A percentile compares a stretch with the other conserved stretches of the same genome.
Conservation (phyloP, 2,113 vertebrate genomes). For the Xiphophorus maculatus region DNA sequence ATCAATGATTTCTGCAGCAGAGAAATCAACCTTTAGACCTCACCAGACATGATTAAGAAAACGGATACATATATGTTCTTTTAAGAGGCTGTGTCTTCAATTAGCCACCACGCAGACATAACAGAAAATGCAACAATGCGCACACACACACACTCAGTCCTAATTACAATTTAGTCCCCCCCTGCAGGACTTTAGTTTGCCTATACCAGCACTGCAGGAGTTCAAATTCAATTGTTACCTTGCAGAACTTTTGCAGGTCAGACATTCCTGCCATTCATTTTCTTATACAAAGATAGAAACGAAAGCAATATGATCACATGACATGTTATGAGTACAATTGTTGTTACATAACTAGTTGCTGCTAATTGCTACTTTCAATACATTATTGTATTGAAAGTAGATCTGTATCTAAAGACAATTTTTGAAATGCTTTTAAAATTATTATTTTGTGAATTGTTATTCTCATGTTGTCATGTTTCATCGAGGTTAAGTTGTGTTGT, state of each 20-base stretch:
- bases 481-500: not conserved
- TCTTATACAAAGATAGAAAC: conserved; percentile 5
- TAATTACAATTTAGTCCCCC: no score
- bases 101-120: no score
- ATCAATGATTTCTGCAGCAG: conserved; percentile 29
- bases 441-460: no score
- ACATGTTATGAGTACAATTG: conserved; percentile 21
- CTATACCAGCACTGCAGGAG: no score
- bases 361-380: not conserved
- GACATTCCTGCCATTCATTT: not conserved
- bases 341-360: conserved; percentile 6
- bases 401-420: not conserved
- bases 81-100: not conserved
- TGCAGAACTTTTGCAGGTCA: not conserved
- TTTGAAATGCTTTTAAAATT: no score
- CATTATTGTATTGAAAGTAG: not conserved
- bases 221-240: not conserved
- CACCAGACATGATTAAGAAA: not conserved
- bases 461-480: not conserved
- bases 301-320: conserved; percentile 11
- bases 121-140: no score
- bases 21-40: conserved; percentile 14
- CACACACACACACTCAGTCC: no score
- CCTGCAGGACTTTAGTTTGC: no score
- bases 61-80: not conserved